phyloP scores from a whole-genome alignment of 2,113 vertebrate genomes.

The Acanthisitta chloris region DNA sequence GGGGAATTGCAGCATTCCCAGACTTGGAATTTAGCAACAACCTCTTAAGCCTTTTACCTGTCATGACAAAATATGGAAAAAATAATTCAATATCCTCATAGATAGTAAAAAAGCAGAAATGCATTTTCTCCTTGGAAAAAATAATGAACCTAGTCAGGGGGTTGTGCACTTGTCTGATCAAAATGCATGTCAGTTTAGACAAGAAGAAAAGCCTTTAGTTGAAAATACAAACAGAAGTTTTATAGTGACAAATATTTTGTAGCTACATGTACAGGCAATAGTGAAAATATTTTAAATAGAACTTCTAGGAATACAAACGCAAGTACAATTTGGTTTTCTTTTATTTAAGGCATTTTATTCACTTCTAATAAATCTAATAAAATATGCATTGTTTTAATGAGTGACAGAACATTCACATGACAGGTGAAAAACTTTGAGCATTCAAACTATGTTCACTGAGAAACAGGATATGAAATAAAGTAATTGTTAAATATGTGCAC shows the following conservation, averaged over 20 bases:
- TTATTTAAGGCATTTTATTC: neutral
- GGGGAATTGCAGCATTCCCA: neutral
- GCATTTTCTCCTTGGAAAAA: neutral
- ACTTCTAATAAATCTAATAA: neutral
- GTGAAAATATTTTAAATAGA: neutral
- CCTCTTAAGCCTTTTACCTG: neutral
- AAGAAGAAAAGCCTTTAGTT: neutral
- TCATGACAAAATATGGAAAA: neutral
- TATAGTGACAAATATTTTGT: neutral
- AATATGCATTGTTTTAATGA: neutral
- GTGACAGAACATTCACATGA: neutral
- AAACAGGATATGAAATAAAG: neutral
- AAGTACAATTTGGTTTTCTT: constrained; percentile 9
- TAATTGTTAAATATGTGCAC: neutral
- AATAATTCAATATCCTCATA: neutral
- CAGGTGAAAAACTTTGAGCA: neutral
- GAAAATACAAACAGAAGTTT: neutral
- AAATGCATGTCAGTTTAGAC: neutral
- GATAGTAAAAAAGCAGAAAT: neutral
- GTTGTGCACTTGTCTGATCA: neutral
- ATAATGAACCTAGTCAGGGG: neutral
- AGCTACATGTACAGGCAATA: neutral
- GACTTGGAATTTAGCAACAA: neutral
- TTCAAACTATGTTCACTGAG: neutral
- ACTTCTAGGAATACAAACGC: neutral